These are phyloP conservation scores for Micoletzkya japonica DNA, from an alignment of 2,888 invertebrate species.

Conservation along the genomic window DNA sequence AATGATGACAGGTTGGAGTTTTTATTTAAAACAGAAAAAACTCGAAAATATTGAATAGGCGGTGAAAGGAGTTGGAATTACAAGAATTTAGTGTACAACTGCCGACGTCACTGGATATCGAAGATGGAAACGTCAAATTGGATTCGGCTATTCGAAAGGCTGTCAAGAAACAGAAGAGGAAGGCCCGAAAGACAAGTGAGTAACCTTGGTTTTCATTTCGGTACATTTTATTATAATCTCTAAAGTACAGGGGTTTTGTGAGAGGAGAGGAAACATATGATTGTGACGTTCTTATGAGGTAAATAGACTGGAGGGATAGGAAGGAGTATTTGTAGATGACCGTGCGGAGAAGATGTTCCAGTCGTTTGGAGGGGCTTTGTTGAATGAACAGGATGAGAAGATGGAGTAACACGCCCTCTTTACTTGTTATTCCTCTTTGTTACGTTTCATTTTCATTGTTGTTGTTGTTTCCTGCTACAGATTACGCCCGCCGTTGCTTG, in stretches of 20 bases:
- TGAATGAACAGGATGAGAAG: constrained; percentile 19
- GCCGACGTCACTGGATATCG: constrained; percentile 47
- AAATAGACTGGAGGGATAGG: neutral
- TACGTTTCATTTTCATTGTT: constrained; percentile 9
- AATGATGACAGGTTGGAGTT: constrained; percentile 26
- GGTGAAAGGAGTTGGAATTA: no score
- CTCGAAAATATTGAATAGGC: no score
- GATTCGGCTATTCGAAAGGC: constrained; percentile 55
- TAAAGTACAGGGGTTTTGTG: neutral
- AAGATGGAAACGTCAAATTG: constrained; percentile 53
- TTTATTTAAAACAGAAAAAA: neutral
- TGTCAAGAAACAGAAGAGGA: constrained; percentile 57
- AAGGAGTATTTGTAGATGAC: constrained; percentile 5
- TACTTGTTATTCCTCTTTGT: constrained; percentile 2
- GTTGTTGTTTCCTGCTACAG: neutral
- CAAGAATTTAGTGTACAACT: constrained; percentile 29
- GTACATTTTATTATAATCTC: neutral
- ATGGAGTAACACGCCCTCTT: constrained; percentile 15
- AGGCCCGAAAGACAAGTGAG: constrained; percentile 41
- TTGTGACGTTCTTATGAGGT: neutral
- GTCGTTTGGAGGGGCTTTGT: constrained; percentile 20
- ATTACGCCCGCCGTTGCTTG: neutral
- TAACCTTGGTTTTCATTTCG: neutral
- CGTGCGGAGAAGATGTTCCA: constrained; percentile 27
- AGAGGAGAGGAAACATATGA: no score